Base-by-base conservation (phyloP, 2,113 vertebrate genomes). In the Zapus hudsonius region DNA sequence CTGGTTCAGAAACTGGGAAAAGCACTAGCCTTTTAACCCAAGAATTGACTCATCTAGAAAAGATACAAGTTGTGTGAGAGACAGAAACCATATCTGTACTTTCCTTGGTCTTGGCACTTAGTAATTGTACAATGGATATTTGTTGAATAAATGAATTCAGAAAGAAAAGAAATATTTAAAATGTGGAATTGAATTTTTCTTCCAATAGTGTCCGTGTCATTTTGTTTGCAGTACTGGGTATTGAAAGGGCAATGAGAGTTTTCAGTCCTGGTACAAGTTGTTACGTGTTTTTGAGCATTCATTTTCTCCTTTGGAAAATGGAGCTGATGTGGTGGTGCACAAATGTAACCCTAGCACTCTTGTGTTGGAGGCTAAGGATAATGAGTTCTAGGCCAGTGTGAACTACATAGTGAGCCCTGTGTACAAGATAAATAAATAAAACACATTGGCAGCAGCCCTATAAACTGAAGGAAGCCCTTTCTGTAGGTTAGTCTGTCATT, bases 231-330 rank as follows among this genome's bases (percentile, higher is more conserved):
- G 20, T 66, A 44, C 16, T 94, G 10, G 31, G 10, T 84, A 52
- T 67, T 73, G 79, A 87, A 84, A 61, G 11, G 38, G 42, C n/a
- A 55, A 33, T 72, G 63, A 66, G 55, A 4, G 36, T 9, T 87
- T 83, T 78, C 40, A 70, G 59, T 89, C n/a, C 42, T 70, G 16
- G 23, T 52, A 23, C 55, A 72, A 40, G 64, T 85, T 3, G 2
- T n/a, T 69, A 73, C 42, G 22, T 81, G 57, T 90, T 95, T 89
- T 52, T 47, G 63, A 85, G 59, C 36, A 40, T 88, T 59, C 25
- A 7, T 27, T 93, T 90, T 33, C 47, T 92, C 7, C 22, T 93
- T 92, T 90, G 73, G 89, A 90, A 89, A 79, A 17, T 86, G 38
- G 93, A 63, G 73, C 61, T 44, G 80, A 11, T 29, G 19, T 82